A percentile compares a stretch with the other conserved stretches of the same genome.
Evolutionary conservation across 2,113 vertebrate genomes (phyloP).

Genomic region (Uropsilus gracilis): DNA sequence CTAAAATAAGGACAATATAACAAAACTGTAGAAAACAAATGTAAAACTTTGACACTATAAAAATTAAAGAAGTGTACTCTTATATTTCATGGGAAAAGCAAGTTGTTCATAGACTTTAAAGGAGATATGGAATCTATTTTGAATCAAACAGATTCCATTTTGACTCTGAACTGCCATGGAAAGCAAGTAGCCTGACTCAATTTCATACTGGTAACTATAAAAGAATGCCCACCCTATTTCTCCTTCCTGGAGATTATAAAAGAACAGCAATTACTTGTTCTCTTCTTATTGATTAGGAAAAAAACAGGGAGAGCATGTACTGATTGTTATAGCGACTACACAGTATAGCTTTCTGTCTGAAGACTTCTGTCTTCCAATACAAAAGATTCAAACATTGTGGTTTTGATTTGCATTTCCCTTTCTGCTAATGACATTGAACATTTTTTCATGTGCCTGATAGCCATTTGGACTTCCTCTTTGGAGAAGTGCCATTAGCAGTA

Average conservation of each 20-base stretch:
- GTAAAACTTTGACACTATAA: neutral
- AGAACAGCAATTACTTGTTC: neutral
- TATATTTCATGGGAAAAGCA: neutral
- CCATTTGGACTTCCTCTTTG: no score
- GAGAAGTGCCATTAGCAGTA: no score
- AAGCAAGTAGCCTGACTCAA: neutral
- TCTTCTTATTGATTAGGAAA: neutral
- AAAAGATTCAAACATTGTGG: neutral
- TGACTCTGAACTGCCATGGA: neutral
- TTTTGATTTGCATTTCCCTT: no score
- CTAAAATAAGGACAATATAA: constrained; percentile 36
- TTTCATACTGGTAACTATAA: neutral
- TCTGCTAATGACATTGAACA: no score
- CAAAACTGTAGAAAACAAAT: neutral
- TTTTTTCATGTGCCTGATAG: no score
- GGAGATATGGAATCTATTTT: neutral
- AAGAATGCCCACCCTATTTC: neutral
- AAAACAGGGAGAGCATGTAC: neutral
- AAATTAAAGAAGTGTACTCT: neutral
- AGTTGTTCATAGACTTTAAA: constrained; percentile 18
- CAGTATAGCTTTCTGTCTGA: neutral
- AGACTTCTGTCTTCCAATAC: neutral
- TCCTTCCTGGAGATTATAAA: neutral
- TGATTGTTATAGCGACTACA: neutral
- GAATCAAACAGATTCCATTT: neutral